Evolutionary conservation across 2,797 vertebrate genomes (phyloP).

Genomic region (Perodicticus potto): DNA sequence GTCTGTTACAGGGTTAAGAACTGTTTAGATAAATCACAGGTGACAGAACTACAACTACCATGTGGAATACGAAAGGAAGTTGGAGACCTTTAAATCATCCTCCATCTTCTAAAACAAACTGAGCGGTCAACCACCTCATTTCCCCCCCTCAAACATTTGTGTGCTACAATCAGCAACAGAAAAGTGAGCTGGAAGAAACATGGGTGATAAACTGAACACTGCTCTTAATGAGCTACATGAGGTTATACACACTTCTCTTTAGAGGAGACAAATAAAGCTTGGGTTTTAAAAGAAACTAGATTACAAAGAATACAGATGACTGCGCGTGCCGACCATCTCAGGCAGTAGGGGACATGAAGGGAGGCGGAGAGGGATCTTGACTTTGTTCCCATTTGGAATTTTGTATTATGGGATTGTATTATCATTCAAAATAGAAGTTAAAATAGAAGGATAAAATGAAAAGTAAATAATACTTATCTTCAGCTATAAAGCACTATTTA

Average conservation of each 20-base stretch:
- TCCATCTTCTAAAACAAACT: neutral
- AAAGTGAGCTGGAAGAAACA: neutral
- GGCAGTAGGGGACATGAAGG: neutral
- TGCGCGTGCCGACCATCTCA: neutral
- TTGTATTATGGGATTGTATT: neutral
- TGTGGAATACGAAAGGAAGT: neutral
- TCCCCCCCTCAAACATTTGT: neutral
- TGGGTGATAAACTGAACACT: neutral
- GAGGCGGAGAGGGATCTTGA: neutral
- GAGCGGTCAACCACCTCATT: neutral
- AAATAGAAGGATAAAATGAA: conserved; percentile 25
- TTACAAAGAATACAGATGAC: neutral
- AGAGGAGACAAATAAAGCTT: neutral
- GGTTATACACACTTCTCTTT: neutral
- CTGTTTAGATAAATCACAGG: neutral
- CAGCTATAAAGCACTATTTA: neutral
- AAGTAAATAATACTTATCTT: neutral
- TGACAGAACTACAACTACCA: neutral
- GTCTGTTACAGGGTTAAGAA: neutral
- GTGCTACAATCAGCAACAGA: neutral
- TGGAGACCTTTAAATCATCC: neutral
- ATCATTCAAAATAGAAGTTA: neutral
- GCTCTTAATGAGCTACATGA: neutral
- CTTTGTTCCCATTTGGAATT: conserved; percentile 33
- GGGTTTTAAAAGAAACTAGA: neutral